A percentile compares a stretch with the other conserved stretches of the same genome.
These are phyloP conservation scores for Potamarius usumacintae DNA, from an alignment of 2,113 vertebrate genomes.

Conservation along the genomic window DNA sequence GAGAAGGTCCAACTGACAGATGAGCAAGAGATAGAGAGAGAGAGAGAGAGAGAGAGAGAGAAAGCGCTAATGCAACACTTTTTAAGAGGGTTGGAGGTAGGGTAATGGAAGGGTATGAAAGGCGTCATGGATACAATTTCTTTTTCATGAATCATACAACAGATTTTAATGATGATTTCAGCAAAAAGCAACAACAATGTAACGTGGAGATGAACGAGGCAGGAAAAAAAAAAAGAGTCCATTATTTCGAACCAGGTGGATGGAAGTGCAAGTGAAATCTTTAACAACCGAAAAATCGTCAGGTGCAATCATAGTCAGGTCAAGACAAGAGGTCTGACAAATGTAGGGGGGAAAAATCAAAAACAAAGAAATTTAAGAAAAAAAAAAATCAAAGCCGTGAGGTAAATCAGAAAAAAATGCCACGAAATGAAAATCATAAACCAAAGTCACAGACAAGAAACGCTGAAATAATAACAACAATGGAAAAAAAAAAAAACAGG, in stretches of 20 bases:
- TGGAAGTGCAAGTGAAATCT: background rate
- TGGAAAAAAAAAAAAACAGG: background rate
- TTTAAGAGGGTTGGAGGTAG: background rate
- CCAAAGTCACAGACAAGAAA: background rate
- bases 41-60: background rate
- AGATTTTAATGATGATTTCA: background rate
- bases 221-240: background rate
- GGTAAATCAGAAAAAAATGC: too few species aligned
- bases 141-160: background rate
- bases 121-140: background rate
- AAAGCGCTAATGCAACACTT: slow-evolving; percentile 14
- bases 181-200: background rate
- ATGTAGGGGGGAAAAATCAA: background rate
- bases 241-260: background rate
- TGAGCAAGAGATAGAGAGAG: background rate
- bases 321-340: background rate
- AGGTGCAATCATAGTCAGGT: background rate
- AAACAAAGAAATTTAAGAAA: background rate
- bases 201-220: background rate
- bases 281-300: background rate
- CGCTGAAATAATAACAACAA: background rate
- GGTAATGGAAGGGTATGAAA: background rate
- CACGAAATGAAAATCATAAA: too few species aligned
- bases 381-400: background rate
- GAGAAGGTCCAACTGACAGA: slow-evolving; percentile 24